Percentiles rank a stretch among this genome's conserved stretches.
Evolutionary conservation across 2,888 invertebrate genomes (phyloP).

Genomic region (Leptothorax acervorum): DNA sequence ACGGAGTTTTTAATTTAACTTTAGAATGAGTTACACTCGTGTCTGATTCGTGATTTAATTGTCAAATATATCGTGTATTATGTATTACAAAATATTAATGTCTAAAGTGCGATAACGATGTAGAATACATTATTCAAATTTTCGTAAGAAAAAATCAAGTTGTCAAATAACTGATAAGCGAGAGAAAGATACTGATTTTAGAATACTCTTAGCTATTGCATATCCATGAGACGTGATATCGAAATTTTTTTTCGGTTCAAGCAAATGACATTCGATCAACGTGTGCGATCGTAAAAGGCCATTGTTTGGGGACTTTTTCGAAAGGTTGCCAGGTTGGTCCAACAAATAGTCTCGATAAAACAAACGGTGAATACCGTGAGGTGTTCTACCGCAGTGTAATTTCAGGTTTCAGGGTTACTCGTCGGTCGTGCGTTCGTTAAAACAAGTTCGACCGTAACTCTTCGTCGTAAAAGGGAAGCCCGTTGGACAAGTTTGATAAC

Average conservation of each 20-base stretch:
- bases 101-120: neutral
- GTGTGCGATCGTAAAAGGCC: neutral
- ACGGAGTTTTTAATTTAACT: neutral
- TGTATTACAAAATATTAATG: neutral
- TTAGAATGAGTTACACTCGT: neutral
- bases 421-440: constrained; percentile 67
- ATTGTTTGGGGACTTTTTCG: neutral
- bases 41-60: neutral
- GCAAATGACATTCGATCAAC: neutral
- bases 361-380: neutral
- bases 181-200: neutral
- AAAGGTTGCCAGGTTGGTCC: neutral
- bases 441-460: constrained; percentile 72
- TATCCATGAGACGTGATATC: neutral
- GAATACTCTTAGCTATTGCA: neutral
- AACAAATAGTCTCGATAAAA: constrained; percentile 3
- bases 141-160: neutral
- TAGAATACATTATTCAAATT: neutral
- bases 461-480: constrained; percentile 71
- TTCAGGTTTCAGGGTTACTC: constrained; percentile 37
- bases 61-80: neutral
- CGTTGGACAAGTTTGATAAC: constrained; percentile 62
- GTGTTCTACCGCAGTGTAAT: constrained; percentile 2
- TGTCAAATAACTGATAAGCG: neutral
- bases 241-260: neutral